phyloP scores from a whole-genome alignment of 2,888 invertebrate species.

The Ennomos erosarius region DNA sequence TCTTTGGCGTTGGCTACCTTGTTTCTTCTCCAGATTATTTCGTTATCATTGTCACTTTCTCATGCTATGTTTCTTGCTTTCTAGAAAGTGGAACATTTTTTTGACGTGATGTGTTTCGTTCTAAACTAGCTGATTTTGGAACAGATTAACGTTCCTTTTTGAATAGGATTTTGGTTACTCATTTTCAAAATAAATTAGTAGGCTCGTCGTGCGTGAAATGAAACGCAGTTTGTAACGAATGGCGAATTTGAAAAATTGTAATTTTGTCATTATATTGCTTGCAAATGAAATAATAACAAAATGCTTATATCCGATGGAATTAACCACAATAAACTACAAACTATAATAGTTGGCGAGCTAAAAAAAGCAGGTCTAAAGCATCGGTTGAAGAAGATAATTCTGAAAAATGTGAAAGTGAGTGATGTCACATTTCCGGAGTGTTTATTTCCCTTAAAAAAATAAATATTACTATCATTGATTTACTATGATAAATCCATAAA shows the following conservation, averaged over 20 bases:
- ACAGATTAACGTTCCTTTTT: too few species aligned
- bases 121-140: too few species aligned
- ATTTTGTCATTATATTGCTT: conserved; percentile 30
- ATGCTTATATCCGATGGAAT: conserved; percentile 82
- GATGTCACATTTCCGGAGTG: conserved; percentile 30
- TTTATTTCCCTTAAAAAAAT: neutral
- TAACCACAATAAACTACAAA: conserved; percentile 79
- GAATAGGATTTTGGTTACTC: too few species aligned
- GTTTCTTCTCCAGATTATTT: too few species aligned
- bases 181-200: too few species aligned
- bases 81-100: too few species aligned
- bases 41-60: too few species aligned
- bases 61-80: too few species aligned
- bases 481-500: too few species aligned
- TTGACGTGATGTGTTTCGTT: too few species aligned
- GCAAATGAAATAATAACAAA: conserved; percentile 54
- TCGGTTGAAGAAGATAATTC: conserved; percentile 87
- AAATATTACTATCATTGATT: too few species aligned
- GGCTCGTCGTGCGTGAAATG: conserved; percentile 29
- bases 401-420: conserved; percentile 82
- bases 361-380: conserved; percentile 90
- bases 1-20: too few species aligned
- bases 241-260: conserved; percentile 54
- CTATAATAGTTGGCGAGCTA: conserved; percentile 87
- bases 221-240: conserved; percentile 56